Evolutionary conservation across 2,888 invertebrate genomes (phyloP), one percentile per base, ranked within the genome.

Genomic region (Cheilosia pagana): DNA sequence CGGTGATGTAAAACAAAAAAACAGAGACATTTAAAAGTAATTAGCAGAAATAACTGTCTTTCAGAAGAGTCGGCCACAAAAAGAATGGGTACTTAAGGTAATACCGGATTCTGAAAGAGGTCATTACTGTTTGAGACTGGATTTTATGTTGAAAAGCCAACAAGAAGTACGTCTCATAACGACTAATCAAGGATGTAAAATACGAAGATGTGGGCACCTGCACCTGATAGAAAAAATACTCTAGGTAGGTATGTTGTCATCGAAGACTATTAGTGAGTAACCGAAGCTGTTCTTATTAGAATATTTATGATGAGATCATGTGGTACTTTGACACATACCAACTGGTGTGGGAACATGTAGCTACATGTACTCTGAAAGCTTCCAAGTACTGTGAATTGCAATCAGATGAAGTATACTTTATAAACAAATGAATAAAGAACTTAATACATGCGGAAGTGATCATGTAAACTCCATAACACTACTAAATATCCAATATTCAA

Each of bases 1-100:
- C 70, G 68, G 35, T 35, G 28, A 16, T 45, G 31, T 12, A 41
- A 25, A 39, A 14, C 7, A 21, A 45, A 19, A 41, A 35, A 31
- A 59, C 23, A 55, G 52, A 41, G 1, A 12, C 67, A 76, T 76
- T 76, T 68, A 67, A 76, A 68, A 68, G 76, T 68, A 60, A 76
- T 76, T 68, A 76, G 31, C 52, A 43, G 59, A 59, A 35, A 45
- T 59, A 53, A 43, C 55, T 67, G 67, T 50, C 43, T 59, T 65
- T n/a, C 8, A 16, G 6, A 3, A 19, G 16, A 16, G 10, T 45
- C 7, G 12, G 6, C 1, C 6, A 16, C 43, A 19, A 55, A 12
- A 10, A 41, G 52, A 16, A 52, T 25, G 41, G 25, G 3, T 35
- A 31, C 7, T 41, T 16, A 41, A 41, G 52, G 39, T 41, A 39